Evolutionary conservation across 2,888 invertebrate species (phyloP).

Genomic region (Acrobasis consociella): DNA sequence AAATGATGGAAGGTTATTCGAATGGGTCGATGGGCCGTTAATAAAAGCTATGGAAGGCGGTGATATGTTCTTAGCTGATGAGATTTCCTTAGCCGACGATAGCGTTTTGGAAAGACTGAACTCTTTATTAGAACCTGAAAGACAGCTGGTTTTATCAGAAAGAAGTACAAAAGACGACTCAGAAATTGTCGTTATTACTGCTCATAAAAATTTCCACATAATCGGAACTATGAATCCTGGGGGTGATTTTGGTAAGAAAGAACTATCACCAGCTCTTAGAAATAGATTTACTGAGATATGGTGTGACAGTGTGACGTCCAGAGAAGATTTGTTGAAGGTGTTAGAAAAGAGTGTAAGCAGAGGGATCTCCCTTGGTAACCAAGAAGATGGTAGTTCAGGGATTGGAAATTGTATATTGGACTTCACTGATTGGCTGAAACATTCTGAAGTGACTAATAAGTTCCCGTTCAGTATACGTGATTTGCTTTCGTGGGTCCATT

Average conservation of each 20-base stretch:
- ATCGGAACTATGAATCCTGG: constrained; percentile 99
- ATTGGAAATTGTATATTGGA: constrained; percentile 89
- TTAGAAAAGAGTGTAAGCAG: constrained; percentile 89
- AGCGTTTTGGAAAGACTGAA: constrained; percentile 98
- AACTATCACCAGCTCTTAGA: constrained; percentile 97
- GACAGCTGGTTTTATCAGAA: constrained; percentile 95
- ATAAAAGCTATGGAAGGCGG: constrained; percentile 95
- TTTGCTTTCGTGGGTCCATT: constrained; percentile 95
- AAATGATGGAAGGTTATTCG: constrained; percentile 89
- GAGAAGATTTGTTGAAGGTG: constrained; percentile 90
- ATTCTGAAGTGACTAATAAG: constrained; percentile 87
- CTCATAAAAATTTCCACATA: constrained; percentile 92
- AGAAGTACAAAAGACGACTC: constrained; percentile 87
- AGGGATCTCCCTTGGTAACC: constrained; percentile 79
- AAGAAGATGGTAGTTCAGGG: constrained; percentile 78
- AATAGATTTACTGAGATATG: constrained; percentile 99
- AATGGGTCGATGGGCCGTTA: constrained; percentile 99
- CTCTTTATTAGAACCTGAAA: constrained; percentile 96
- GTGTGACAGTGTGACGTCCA: constrained; percentile 91
- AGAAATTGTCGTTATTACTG: constrained; percentile 83
- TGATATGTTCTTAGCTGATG: constrained; percentile 96
- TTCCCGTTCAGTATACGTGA: constrained; percentile 95
- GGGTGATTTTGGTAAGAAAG: constrained; percentile 99
- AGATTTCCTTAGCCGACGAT: constrained; percentile 99
- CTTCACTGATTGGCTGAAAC: constrained; percentile 90